phyloP scores from a whole-genome alignment of 2,888 invertebrate species.

The Epistrophe grossulariae region DNA sequence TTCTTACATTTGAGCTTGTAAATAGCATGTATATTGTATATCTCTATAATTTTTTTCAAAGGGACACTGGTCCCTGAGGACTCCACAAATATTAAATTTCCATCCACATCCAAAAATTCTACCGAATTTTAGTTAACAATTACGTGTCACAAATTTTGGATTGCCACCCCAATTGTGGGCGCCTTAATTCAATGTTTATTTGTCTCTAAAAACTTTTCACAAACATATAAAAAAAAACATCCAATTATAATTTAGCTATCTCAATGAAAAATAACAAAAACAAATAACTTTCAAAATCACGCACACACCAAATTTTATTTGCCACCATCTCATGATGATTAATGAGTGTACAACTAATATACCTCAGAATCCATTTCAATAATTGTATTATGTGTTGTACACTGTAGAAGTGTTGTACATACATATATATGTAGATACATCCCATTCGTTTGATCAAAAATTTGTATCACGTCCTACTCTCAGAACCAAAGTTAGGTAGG shows the following conservation, averaged over 20 bases:
- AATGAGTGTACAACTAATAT: constrained; percentile 3
- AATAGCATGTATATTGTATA: too few species aligned
- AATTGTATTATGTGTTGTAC: not conserved
- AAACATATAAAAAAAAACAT: not conserved
- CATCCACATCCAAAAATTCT: too few species aligned
- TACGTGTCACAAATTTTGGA: too few species aligned
- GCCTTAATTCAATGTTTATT: too few species aligned
- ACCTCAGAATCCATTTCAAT: constrained; percentile 1
- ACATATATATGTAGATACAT: too few species aligned
- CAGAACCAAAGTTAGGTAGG: not conserved
- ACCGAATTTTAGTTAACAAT: too few species aligned
- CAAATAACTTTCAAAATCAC: not conserved
- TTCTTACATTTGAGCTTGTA: too few species aligned
- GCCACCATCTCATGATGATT: not conserved
- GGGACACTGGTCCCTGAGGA: too few species aligned
- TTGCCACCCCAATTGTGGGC: too few species aligned
- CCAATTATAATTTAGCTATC: not conserved
- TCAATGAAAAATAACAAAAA: not conserved
- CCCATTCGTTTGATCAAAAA: constrained; percentile 18
- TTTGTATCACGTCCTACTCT: constrained; percentile 6
- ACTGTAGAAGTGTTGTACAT: too few species aligned
- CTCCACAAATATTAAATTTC: too few species aligned
- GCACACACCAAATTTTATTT: not conserved
- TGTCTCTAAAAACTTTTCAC: not conserved
- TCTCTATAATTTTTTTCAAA: too few species aligned